Evolutionary conservation across 2,113 vertebrate species (phyloP), one percentile per base, ranked within the genome.

Genomic region (Bos javanicus): DNA sequence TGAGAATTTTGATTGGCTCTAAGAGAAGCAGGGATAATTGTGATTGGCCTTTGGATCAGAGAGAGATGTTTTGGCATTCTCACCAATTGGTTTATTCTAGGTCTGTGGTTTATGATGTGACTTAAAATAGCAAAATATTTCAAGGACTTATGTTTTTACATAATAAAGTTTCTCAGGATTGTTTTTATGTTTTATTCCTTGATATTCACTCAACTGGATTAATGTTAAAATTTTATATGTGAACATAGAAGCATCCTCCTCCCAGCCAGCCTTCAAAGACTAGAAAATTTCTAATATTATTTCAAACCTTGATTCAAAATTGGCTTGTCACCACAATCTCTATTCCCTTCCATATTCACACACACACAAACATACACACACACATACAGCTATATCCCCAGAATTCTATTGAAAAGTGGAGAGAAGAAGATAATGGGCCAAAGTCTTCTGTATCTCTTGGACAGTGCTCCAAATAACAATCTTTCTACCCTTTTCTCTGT

Each of bases 211-310:
- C 8, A 85, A 52, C 4, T 85, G 13, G 78, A 54, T 93, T 87
- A 87, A 48, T 6, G 56, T 56, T 85, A 88, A 71, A 43, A 16
- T 90, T 64, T 78, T 59, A 50, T 59, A 81, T 76, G 7, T 11
- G 36, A 87, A 12, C 33, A 2, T 14, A 33, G 59, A 87, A 36
- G 4, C 12, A 87, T 12, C 11, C 2, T 17, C 33, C 3, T 80
- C 9, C 6, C 0, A 30, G 7, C 0, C 33, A 30, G 14, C 0
- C 26, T 54, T 90, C 50, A 91, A 87, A 74, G 16, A 1, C 1
- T 89, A 86, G 36, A 89, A 92, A 81, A 23, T 16, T 9, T 86
- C 12, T 56, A 60, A 59, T 84, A 14, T 56, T 23, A 86, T 74
- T 88, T 92, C 54, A 54, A 60, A 13, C 1, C 8, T 83, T 56